Base-by-base conservation (phyloP, 1,140 invertebrate genomes). In the Agraylea sexmaculata region DNA sequence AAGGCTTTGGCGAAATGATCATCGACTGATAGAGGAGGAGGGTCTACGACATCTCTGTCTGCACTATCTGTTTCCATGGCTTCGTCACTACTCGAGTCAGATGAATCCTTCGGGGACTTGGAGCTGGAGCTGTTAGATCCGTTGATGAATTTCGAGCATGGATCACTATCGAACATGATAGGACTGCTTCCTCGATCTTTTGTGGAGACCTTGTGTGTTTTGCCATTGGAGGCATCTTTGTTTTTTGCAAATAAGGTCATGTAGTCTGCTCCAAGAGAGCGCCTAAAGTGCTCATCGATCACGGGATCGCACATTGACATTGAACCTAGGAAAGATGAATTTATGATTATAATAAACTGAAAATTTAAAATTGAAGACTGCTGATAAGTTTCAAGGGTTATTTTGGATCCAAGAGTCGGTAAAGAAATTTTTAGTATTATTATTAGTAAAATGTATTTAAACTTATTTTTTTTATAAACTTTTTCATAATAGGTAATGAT, bases 1-100 rank as follows among this genome's bases (percentile, higher is more conserved):
- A 95, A 68, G 2, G 92, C 90, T 70, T 95, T 94, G 10, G 89
- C 87, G 64, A 95, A 95, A 56, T 96, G 91, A 59, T 95, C 92
- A 64, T 96, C 92, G 12, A 96, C 87, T 53, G 75, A 74, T 1
- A 67, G 42, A 35, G 58, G 64, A 0, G 62, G 57, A 25, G 27
- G 28, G 28, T 71, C 70, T 32, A 64, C 61, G 0, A 66, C 58
- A 45, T 72, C 69, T 60, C 69, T 68, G 29, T 44, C 40, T 4
- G 20, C 21, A 16, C 39, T 41, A 28, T 28, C 13, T 27, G 40
- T 38, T 12, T 23, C 12, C 21, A 42, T 40, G 11, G 29, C 29
- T 15, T 32, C 38, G 12, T 31, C 29, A 32, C 15, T 35, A 3
- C 18, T 13, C 16, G 18, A 7, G 10, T 19, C 6, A 2, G 7